These are phyloP conservation scores for Empidonax traillii DNA, from an alignment of 2,113 vertebrate species.

Conservation along the genomic window DNA sequence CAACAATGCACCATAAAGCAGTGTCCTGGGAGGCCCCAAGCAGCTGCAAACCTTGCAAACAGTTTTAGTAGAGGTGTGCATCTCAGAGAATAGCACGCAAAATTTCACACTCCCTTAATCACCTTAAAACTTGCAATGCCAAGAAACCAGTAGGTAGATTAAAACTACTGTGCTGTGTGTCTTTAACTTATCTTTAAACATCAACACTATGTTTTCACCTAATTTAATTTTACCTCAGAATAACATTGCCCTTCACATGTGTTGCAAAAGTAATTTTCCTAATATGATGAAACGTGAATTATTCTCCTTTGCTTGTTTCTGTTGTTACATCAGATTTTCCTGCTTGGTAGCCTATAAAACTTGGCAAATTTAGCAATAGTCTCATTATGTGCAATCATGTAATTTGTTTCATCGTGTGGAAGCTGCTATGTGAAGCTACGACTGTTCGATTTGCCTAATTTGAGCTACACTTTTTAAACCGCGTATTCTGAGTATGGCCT, in stretches of 20 bases:
- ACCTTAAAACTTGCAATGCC: neutral
- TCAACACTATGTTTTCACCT: too few species aligned
- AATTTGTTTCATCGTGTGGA: slow-evolving; percentile 34
- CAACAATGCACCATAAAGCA: neutral
- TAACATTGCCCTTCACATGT: neutral
- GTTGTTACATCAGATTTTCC: slow-evolving; percentile 20
- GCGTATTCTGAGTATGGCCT: neutral
- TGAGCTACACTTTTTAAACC: neutral
- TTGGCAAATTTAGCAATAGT: slow-evolving; percentile 14
- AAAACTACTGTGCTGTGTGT: neutral
- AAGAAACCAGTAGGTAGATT: neutral
- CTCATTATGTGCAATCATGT: slow-evolving; percentile 28
- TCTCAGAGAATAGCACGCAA: neutral
- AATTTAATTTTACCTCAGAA: too few species aligned
- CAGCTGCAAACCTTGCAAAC: neutral
- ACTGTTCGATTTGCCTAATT: neutral
- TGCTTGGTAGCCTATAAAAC: slow-evolving; percentile 4
- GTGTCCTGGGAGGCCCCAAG: neutral
- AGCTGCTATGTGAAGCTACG: slow-evolving; percentile 1
- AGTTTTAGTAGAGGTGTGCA: neutral
- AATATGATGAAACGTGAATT: slow-evolving; percentile 1
- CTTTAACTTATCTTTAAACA: neutral
- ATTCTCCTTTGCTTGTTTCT: neutral
- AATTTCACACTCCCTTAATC: neutral
- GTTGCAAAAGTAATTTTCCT: neutral